These are phyloP conservation scores for Trichogramma pretiosum DNA, from an alignment of 1,140 invertebrate genomes.

Conservation along the genomic window DNA sequence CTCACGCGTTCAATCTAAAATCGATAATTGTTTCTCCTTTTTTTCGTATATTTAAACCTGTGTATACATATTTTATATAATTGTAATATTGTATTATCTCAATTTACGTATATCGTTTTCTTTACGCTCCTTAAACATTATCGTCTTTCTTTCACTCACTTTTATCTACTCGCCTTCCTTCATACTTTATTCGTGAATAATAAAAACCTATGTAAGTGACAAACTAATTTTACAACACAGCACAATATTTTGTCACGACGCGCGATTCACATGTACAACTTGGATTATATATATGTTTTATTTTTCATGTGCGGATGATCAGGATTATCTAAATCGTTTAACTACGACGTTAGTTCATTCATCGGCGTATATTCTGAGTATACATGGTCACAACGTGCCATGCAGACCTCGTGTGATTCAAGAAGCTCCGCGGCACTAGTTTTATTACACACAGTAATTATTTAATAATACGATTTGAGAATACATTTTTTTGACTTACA, in stretches of 20 bases:
- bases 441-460: too few relatives aligned
- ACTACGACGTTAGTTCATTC: too few relatives aligned
- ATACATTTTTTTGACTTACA: too few relatives aligned
- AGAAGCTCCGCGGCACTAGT: constrained; percentile 18
- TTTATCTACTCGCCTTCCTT: not conserved
- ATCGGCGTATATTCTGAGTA: too few relatives aligned
- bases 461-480: too few relatives aligned
- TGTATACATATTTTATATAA: constrained; percentile 2
- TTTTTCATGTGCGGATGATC: too few relatives aligned
- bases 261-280: constrained; percentile 19
- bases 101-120: constrained; percentile 35
- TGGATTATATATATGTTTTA: constrained; percentile 7
- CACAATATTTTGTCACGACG: constrained; percentile 41
- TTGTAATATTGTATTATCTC: constrained; percentile 22
- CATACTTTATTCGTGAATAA: too few relatives aligned
- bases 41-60: constrained; percentile 2
- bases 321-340: too few relatives aligned
- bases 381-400: too few relatives aligned
- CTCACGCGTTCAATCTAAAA: not conserved
- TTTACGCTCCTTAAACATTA: not conserved
- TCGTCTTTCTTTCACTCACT: not conserved
- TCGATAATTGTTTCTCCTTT: constrained; percentile 8
- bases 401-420: too few relatives aligned
- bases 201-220: constrained; percentile 34
- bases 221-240: constrained; percentile 47